These are phyloP conservation scores for Actenoides lindsayi DNA, from an alignment of 2,113 vertebrate genomes.

Conservation along the genomic window DNA sequence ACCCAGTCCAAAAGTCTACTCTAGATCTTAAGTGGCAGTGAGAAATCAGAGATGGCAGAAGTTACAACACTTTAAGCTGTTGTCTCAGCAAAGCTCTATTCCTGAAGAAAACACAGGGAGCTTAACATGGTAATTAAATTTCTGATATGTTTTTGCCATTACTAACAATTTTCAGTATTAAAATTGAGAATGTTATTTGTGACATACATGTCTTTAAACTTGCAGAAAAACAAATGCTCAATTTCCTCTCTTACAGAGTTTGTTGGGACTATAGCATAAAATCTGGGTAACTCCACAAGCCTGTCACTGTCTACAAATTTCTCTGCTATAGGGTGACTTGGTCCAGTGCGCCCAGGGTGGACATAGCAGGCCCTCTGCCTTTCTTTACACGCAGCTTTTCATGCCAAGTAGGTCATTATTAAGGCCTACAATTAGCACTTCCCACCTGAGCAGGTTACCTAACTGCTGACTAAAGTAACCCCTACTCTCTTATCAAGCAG, in stretches of 20 bases:
- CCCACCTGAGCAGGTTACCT: not conserved
- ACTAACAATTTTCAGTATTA: not conserved
- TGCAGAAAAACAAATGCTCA: not conserved
- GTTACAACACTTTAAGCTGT: not conserved
- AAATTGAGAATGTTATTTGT: not conserved
- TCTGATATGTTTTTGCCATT: not conserved
- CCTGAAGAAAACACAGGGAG: accelerated
- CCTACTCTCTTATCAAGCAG: not conserved
- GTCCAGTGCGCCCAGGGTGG: not conserved
- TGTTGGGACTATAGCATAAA: not conserved
- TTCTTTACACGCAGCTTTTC: not conserved
- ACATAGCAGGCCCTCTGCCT: not conserved
- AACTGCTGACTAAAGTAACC: not conserved
- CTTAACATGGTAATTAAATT: not conserved
- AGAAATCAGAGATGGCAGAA: not conserved
- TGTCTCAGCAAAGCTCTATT: not conserved
- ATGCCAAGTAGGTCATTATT: not conserved
- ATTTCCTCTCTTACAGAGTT: not conserved
- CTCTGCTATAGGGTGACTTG: not conserved
- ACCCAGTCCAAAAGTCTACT: not conserved
- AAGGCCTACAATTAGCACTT: not conserved
- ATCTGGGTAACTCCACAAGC: not conserved
- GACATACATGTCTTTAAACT: not conserved
- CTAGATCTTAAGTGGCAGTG: not conserved
- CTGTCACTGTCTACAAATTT: not conserved